Base-by-base conservation (phyloP, 2,888 invertebrate species). In the Plusia festucae region DNA sequence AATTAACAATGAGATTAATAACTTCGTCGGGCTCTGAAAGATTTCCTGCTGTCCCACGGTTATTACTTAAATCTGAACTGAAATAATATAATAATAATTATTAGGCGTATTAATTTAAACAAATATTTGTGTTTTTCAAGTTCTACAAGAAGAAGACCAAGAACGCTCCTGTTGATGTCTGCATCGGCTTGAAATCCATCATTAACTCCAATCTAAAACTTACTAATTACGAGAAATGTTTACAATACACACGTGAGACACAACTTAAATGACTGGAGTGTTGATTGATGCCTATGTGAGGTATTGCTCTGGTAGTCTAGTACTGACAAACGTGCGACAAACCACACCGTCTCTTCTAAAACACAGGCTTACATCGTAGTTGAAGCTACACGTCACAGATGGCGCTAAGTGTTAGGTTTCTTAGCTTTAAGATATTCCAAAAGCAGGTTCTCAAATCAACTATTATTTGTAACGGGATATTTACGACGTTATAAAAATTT, bases 1-100 rank as follows among this genome's bases (percentile, higher is more conserved):
- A 68, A 76, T 77, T 77, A 76, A 65, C 65, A 65, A 65, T 65
- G 60, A 70, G 66, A 73, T 73, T 73, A 76, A 76, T 70, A 55
- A 65, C 62, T 46, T 63, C 58, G 61, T 58, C 52, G 52, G 52
- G 60, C 32, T 60, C 20, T 60, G 65, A 60, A 59, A 58, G 57
- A 63, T 65, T 60, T n/a, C 55, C 52, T 55, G 27, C 57, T 15
- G 63, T 44, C 70, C 71, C 64, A 57, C 59, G 71, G 61, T 51
- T 66, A 67, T 58, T 62, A 65, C 44, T 34, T 52, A 65, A 60
- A 61, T 62, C 64, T 62, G 57, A 70, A 62, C 9, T 64, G 51
- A 73, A 62, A 56, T 24, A 27, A 61, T 34, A 13, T 56, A 64
- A 69, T 61, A 44, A n/a, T n/a, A n/a, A n/a, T 59, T 65, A 59